Evolutionary conservation across 1,140 invertebrate genomes (phyloP).

Genomic region (Eumaeus atala): DNA sequence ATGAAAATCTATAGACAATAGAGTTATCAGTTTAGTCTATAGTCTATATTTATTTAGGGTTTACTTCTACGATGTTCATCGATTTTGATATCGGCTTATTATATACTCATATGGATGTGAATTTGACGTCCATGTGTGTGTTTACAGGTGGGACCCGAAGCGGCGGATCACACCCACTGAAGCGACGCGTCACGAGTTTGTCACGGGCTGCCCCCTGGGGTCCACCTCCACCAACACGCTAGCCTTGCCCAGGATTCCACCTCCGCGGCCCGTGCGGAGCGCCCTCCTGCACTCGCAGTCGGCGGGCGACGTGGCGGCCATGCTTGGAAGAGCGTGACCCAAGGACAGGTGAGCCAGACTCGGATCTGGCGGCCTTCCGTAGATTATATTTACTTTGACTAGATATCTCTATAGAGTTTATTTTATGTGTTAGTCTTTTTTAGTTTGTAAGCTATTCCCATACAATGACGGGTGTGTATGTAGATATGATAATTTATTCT

Average conservation of each 20-base stretch:
- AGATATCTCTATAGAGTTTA: constrained; percentile 2
- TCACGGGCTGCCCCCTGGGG: constrained; percentile 67
- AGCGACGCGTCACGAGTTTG: constrained; percentile 85
- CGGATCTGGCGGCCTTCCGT: constrained; percentile 35
- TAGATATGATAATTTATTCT: too few species aligned
- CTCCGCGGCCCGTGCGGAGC: constrained; percentile 45
- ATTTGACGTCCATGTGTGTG: constrained; percentile 1
- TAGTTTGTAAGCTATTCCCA: background rate
- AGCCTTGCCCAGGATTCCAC: constrained; percentile 44
- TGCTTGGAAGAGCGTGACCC: constrained; percentile 77
- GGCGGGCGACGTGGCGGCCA: constrained; percentile 76
- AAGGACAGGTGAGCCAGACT: constrained; percentile 37
- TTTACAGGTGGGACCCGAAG: constrained; percentile 92
- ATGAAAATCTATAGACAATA: too few species aligned
- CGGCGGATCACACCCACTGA: constrained; percentile 94
- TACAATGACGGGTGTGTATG: too few species aligned
- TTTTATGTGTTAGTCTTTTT: constrained; percentile 4
- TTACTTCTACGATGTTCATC: too few species aligned
- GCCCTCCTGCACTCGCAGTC: constrained; percentile 76
- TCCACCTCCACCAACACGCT: constrained; percentile 34
- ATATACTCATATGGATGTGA: too few species aligned
- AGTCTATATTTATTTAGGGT: too few species aligned
- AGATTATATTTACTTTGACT: constrained; percentile 22
- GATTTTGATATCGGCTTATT: too few species aligned
- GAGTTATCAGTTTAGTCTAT: too few species aligned